Evolutionary conservation across 2,888 invertebrate species (phyloP).

Genomic region (Latrodectus elegans): DNA sequence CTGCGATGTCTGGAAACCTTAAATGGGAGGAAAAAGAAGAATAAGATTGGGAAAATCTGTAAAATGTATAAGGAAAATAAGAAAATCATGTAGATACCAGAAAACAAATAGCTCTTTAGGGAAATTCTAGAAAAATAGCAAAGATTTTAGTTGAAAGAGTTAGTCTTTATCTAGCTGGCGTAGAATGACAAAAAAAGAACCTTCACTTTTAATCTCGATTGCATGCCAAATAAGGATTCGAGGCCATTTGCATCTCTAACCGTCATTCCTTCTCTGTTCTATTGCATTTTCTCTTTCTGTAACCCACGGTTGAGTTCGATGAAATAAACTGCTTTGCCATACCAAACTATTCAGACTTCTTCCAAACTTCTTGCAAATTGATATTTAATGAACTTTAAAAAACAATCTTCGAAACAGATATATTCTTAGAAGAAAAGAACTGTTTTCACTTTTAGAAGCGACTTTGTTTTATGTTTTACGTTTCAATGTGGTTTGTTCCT

Average conservation of each 20-base stretch:
- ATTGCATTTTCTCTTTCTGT: not conserved
- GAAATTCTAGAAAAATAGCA: conserved; percentile 5
- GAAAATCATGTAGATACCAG: not conserved
- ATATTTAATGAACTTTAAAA: conserved; percentile 2
- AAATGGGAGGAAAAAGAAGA: not conserved
- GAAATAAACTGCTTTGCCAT: not conserved
- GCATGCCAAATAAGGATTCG: not conserved
- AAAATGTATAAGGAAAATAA: not conserved
- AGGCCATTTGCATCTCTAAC: not conserved
- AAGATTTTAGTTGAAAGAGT: conserved; percentile 10
- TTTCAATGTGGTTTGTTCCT: not conserved
- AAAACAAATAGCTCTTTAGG: conserved; percentile 20
- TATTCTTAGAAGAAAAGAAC: conserved; percentile 3
- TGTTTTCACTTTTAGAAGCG: not conserved
- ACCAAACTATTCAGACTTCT: not conserved
- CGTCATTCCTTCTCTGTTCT: not conserved
- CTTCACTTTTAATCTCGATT: not conserved
- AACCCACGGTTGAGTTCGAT: not conserved
- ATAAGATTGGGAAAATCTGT: not conserved
- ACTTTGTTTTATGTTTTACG: not conserved
- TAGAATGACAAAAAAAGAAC: not conserved
- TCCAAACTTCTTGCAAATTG: not conserved
- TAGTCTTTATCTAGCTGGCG: conserved; percentile 7
- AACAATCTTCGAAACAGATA: conserved; percentile 1
- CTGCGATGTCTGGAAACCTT: not conserved